Conservation (phyloP, 2,888 invertebrate genomes). For the Crossocerus cetratus region DNA sequence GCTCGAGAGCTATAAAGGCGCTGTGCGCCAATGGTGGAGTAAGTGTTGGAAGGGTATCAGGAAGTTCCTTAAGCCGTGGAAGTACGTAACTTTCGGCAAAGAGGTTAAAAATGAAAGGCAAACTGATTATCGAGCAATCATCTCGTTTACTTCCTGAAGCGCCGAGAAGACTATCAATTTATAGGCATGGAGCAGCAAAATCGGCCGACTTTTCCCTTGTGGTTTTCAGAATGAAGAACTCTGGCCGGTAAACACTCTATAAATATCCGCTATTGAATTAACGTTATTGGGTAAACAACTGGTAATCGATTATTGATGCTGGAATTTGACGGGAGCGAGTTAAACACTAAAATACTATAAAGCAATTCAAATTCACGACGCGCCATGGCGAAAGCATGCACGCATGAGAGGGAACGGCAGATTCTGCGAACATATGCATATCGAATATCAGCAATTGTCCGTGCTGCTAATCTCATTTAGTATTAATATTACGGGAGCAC, state of each 20-base stretch:
- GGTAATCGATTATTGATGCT: not conserved
- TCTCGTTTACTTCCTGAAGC: too few relatives aligned
- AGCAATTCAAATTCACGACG: not conserved
- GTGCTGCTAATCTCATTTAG: not conserved
- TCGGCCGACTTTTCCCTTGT: not conserved
- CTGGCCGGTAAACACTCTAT: too few relatives aligned
- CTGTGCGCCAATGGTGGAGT: too few relatives aligned
- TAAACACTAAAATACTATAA: not conserved
- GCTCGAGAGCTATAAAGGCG: too few relatives aligned
- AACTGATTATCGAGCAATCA: not conserved
- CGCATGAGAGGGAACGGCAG: not conserved
- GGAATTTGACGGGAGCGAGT: not conserved
- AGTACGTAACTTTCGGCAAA: not conserved
- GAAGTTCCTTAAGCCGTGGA: too few relatives aligned
- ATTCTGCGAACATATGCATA: too few relatives aligned
- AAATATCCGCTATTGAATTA: too few relatives aligned
- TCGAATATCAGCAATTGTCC: not conserved
- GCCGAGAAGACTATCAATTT: not conserved
- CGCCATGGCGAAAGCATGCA: not conserved
- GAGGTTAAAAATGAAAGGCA: slow-evolving; percentile 10
- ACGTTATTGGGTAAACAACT: not conserved
- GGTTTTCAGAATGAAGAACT: too few relatives aligned
- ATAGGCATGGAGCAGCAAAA: not conserved
- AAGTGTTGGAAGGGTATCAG: too few relatives aligned
- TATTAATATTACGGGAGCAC: not conserved